Evolutionary conservation across 2,888 invertebrate species (phyloP).

Genomic region (Phlogophora meticulosa): DNA sequence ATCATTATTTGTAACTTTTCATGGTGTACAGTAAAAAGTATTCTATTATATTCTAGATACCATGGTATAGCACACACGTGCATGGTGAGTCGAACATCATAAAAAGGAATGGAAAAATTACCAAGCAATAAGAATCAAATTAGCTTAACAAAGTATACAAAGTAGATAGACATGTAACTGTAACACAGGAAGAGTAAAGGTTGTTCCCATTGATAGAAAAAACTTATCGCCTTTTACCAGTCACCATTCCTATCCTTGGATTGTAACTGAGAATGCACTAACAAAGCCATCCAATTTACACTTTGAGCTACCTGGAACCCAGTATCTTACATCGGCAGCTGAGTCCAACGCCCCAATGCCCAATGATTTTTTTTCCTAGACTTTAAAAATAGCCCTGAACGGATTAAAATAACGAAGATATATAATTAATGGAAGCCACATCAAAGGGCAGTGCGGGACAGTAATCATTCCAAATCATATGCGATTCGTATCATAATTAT

Average conservation of each 20-base stretch:
- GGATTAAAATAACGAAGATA: conserved; percentile 4
- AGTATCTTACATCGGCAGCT: conserved; percentile 11
- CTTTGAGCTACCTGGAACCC: conserved; percentile 10
- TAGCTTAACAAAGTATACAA: background rate
- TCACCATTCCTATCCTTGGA: conserved; percentile 11
- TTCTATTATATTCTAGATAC: too few species aligned
- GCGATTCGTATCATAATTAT: conserved; percentile 45
- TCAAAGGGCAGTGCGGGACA: conserved; percentile 19
- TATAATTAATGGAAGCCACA: conserved; percentile 28
- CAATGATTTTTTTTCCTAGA: too few species aligned
- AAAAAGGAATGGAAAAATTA: background rate
- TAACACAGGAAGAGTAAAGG: background rate
- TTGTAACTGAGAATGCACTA: background rate
- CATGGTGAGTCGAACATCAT: background rate
- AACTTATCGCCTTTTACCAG: conserved; percentile 9
- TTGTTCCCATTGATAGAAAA: background rate
- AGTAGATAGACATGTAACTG: background rate
- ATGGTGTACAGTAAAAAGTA: too few species aligned
- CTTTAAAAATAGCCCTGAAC: conserved; percentile 7
- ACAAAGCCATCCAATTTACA: conserved; percentile 28
- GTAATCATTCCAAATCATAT: conserved; percentile 46
- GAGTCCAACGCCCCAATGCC: background rate
- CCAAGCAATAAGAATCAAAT: background rate
- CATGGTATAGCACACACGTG: too few species aligned
- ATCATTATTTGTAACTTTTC: too few species aligned